Conservation (phyloP, 1,140 invertebrate genomes). For the Nymphalis io region DNA sequence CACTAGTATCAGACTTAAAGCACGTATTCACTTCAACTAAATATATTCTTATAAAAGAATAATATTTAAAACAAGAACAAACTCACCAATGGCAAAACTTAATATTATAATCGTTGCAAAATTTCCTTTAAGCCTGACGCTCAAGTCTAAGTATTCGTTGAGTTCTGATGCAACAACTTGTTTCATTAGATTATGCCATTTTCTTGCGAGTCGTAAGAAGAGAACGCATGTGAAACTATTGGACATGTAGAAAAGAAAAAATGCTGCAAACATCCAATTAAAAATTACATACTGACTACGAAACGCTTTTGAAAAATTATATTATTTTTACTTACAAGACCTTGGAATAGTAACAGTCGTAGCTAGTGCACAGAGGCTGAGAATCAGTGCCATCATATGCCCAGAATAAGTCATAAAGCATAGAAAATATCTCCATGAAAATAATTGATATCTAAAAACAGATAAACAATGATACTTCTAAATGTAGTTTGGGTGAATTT, state of each 20-base stretch:
- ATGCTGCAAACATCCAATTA: constrained; percentile 39
- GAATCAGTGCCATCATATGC: neutral
- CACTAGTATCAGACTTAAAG: no score
- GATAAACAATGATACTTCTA: neutral
- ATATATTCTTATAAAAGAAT: no score
- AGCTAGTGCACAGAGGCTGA: neutral
- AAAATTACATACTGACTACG: no score
- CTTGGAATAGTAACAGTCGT: neutral
- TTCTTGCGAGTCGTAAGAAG: constrained; percentile 47
- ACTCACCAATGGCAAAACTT: constrained; percentile 25
- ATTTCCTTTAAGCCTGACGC: constrained; percentile 37
- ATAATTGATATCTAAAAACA: neutral
- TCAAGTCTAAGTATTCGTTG: constrained; percentile 43
- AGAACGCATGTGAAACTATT: constrained; percentile 40
- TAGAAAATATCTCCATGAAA: constrained; percentile 12
- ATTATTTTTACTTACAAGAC: constrained; percentile 4
- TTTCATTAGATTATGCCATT: constrained; percentile 47
- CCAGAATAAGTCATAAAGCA: neutral
- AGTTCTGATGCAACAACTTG: constrained; percentile 39
- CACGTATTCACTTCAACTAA: no score
- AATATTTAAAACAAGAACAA: neutral
- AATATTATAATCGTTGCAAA: constrained; percentile 19
- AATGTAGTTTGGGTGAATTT: neutral
- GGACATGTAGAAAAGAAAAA: constrained; percentile 42
- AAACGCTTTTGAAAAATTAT: no score